phyloP scores from a whole-genome alignment of 92 coral and sea anemone species.

The Meandrina meandrites region DNA sequence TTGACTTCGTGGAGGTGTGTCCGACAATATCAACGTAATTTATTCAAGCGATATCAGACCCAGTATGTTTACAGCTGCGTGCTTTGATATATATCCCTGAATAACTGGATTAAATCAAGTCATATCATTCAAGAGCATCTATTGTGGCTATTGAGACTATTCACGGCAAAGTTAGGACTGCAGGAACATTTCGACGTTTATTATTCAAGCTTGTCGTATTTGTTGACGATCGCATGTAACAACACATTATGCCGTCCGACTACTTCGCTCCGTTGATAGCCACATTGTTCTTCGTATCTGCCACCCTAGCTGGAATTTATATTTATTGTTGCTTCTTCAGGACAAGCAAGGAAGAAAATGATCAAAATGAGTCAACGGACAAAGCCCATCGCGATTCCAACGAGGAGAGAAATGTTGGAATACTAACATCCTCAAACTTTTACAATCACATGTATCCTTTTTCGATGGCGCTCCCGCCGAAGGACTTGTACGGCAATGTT shows the following conservation, averaged over 20 bases:
- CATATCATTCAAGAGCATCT: not conserved
- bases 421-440: not conserved
- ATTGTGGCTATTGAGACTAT: not conserved
- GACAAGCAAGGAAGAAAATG: not conserved
- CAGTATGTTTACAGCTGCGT: not conserved
- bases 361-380: not conserved
- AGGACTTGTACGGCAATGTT: not conserved
- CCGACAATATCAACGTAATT: not conserved
- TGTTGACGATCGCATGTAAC: not conserved
- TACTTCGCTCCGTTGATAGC: constrained; percentile 13
- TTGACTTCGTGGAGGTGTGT: not conserved
- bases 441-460: constrained; percentile 1
- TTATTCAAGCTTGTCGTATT: not conserved
- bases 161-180: not conserved
- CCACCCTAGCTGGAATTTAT: constrained; percentile 1
- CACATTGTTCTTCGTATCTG: not conserved
- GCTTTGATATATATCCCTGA: not conserved
- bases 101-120: not conserved
- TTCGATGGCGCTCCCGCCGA: not conserved
- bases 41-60: not conserved
- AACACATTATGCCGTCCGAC: not conserved
- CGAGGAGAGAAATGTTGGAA: not conserved
- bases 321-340: constrained; percentile 2
- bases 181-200: not conserved
- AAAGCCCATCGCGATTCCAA: not conserved